These are phyloP conservation scores for Actinernus sp. DNA, from an alignment of 92 coral and sea anemone genomes.

Conservation along the genomic window DNA sequence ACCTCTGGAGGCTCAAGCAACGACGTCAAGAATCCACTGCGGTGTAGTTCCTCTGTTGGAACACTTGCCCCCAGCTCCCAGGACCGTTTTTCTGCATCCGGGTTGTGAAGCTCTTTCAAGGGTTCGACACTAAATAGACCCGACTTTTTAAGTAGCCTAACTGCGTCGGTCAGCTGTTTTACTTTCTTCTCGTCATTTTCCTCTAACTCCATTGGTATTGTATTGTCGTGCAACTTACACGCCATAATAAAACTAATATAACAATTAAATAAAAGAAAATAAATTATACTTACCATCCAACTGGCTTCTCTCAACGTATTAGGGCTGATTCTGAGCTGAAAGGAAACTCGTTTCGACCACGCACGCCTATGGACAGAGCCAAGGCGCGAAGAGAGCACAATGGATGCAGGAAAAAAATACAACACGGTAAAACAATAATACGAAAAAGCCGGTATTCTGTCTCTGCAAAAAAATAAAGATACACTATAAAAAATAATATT, in stretches of 20 bases:
- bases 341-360: neutral
- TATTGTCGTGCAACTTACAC: neutral
- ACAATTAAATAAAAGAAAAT: neutral
- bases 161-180: constrained; percentile 3
- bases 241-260: neutral
- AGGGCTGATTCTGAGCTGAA: neutral
- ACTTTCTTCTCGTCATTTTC: neutral
- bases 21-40: too few species aligned
- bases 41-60: too few species aligned
- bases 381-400: constrained; percentile 7
- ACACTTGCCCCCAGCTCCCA: too few species aligned
- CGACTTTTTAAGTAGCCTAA: neutral
- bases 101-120: neutral
- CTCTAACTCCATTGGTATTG: neutral
- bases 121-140: constrained; percentile 2
- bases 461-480: too few species aligned
- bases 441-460: too few species aligned
- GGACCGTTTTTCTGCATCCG: neutral
- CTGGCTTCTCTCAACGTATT: too few species aligned
- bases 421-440: too few species aligned
- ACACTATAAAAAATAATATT: too few species aligned
- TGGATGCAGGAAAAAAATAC: too few species aligned
- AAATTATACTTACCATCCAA: neutral
- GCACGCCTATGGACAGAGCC: too few species aligned
- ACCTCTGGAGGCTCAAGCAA: too few species aligned